Conservation (phyloP, 2,113 vertebrate species). For the Heliornis fulica region DNA sequence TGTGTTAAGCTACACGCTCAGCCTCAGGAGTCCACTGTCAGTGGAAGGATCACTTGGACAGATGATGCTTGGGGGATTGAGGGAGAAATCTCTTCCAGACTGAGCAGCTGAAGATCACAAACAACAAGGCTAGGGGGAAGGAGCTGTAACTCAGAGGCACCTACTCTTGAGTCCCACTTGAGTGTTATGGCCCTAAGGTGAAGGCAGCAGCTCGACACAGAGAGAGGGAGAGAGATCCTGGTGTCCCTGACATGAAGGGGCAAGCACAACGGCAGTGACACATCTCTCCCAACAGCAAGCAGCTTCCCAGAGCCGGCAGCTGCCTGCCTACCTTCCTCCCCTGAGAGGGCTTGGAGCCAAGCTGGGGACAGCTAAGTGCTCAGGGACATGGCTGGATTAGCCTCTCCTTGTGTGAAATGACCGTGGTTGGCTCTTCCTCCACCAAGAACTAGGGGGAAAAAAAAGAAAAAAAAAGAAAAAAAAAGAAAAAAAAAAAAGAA, state of each 20-base stretch:
- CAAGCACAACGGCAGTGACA: not conserved
- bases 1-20: not conserved
- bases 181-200: rapidly evolving
- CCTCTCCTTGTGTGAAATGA: not conserved
- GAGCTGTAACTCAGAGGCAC: not conserved
- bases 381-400: not conserved
- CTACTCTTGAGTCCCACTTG: not conserved
- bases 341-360: not conserved
- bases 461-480: not conserved
- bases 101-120: not conserved
- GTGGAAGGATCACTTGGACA: not conserved
- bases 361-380: not conserved
- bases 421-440: not conserved
- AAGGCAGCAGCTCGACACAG: not conserved
- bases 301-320: not conserved
- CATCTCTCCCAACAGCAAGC: not conserved
- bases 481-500: too few relatives aligned
- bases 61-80: not conserved
- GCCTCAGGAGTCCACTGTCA: not conserved
- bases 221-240: not conserved
- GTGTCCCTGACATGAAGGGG: not conserved
- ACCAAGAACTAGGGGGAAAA: not conserved
- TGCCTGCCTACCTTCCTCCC: not conserved
- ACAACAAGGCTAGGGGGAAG: not conserved
- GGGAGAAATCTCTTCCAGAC: not conserved